Evolutionary conservation across 2,113 vertebrate species (phyloP).

Genomic region (Tyrannus savana): DNA sequence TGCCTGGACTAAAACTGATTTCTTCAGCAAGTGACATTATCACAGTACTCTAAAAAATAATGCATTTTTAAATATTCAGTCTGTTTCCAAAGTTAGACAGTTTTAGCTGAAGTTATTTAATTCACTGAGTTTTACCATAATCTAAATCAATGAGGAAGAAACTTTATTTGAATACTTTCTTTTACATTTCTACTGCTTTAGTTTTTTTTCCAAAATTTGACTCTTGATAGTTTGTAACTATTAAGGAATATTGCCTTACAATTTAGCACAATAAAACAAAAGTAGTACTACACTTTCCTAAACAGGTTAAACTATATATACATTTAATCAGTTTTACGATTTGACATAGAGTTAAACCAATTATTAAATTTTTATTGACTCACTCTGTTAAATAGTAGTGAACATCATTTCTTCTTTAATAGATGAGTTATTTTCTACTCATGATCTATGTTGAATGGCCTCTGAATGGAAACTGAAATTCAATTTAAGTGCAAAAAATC

Average conservation of each 20-base stretch:
- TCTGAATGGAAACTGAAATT: background rate
- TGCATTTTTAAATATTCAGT: background rate
- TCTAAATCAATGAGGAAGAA: background rate
- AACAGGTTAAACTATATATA: background rate
- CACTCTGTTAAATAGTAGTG: background rate
- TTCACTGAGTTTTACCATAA: background rate
- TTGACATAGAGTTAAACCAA: background rate
- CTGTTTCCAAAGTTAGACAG: background rate
- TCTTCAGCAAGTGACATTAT: background rate
- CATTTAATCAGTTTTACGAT: background rate
- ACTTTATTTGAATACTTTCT: background rate
- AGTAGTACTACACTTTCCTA: background rate
- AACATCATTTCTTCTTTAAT: background rate
- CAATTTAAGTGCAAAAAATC: background rate
- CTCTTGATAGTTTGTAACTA: background rate
- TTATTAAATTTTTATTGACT: background rate
- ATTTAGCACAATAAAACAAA: background rate
- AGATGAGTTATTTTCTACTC: background rate
- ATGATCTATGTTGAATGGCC: background rate
- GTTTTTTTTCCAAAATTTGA: background rate
- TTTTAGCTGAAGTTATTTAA: background rate
- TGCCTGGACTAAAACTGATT: background rate
- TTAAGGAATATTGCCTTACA: background rate
- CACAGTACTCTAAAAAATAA: background rate
- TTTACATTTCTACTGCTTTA: background rate